phyloP scores from a whole-genome alignment of 2,797 vertebrate genomes.

The Psittacula echo region DNA sequence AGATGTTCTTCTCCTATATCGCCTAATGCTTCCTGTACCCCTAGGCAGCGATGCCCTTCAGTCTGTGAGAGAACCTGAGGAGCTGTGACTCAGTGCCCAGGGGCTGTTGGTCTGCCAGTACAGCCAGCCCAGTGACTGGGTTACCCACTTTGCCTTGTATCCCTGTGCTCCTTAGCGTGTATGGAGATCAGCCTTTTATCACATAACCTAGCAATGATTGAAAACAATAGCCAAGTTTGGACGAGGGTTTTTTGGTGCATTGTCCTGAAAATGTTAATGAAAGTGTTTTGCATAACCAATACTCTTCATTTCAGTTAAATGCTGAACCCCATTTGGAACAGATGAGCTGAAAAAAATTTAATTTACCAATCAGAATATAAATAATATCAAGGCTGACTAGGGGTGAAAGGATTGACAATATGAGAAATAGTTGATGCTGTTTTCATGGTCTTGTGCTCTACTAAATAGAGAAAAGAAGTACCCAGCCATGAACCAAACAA shows the following conservation, averaged over 20 bases:
- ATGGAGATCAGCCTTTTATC: not conserved
- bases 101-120: not conserved
- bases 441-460: not conserved
- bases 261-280: not conserved
- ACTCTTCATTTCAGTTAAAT: not conserved
- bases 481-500: not conserved
- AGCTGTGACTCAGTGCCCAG: fast-evolving
- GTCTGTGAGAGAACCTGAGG: not conserved
- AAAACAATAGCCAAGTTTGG: not conserved
- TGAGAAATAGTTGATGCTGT: not conserved
- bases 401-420: not conserved
- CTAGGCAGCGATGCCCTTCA: not conserved
- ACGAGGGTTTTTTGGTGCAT: fast-evolving
- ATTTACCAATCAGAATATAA: not conserved
- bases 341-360: not conserved
- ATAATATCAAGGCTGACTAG: not conserved
- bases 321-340: not conserved
- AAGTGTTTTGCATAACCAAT: not conserved
- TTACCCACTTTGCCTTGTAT: not conserved
- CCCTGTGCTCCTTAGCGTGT: not conserved
- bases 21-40: not conserved
- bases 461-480: not conserved
- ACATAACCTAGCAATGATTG: not conserved
- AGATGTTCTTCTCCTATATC: not conserved
- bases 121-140: not conserved